Conservation (phyloP, 2,113 vertebrate species). For the Eubucco bourcierii region DNA sequence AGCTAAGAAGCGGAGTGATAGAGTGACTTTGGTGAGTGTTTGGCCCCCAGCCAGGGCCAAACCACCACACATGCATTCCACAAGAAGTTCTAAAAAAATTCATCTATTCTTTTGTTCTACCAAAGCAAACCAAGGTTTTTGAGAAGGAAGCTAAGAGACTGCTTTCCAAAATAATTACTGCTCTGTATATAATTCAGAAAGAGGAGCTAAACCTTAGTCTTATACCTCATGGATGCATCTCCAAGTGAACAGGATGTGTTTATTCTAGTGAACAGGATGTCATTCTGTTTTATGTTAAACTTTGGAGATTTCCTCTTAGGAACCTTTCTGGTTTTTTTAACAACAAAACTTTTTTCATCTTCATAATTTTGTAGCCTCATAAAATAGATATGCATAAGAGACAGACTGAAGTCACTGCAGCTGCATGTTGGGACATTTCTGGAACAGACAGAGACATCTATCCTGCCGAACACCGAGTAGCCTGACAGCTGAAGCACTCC, state of each 20-base stretch:
- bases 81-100: neutral
- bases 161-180: neutral
- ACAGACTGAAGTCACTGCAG: neutral
- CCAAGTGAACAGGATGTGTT: neutral
- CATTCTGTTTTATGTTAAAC: too few relatives aligned
- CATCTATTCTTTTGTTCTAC: neutral
- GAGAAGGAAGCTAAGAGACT: neutral
- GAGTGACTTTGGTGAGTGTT: too few relatives aligned
- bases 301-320: neutral
- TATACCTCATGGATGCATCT: neutral
- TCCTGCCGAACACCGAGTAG: neutral
- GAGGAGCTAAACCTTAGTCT: neutral
- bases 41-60: too few relatives aligned
- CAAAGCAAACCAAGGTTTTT: neutral
- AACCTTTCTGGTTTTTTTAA: neutral
- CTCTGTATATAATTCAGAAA: neutral
- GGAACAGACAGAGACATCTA: neutral
- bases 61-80: too few relatives aligned
- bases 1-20: too few relatives aligned
- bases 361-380: neutral
- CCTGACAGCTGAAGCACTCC: neutral
- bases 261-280: neutral
- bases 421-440: neutral
- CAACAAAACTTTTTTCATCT: neutral
- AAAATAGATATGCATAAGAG: neutral